Base-by-base conservation (phyloP, 1,140 invertebrate genomes). In the Drosophila lini region DNA sequence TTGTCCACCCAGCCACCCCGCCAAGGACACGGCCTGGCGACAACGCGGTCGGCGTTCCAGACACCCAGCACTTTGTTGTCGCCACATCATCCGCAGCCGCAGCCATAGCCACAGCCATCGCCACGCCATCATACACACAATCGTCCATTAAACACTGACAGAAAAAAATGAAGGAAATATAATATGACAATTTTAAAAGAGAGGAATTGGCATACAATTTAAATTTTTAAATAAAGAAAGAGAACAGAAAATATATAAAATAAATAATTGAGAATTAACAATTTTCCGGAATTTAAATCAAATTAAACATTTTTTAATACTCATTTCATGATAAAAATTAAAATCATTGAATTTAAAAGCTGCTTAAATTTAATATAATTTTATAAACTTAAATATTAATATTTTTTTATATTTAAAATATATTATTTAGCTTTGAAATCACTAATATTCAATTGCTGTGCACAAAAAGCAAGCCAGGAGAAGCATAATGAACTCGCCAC, bases 41-140 rank as follows among this genome's bases (percentile, higher is more conserved):
- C 69, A 71, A 71, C 69, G 67, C 69, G 69, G 69, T 71, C 71
- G 56, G 69, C 69, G 71, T 74, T 47, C 71, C 73, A 75, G 71
- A 75, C 71, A 55, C 16, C 16, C 16, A 52, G 71, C 71, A 75
- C 52, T 45, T 48, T 74, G 57, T 74, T 62, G 69, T 61, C 57
- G 69, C 58, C 70, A 74, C 57, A 60, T 48, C 40, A 40, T 50
- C 36, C 45, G 28, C 34, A 40, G 25, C 28, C 48, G 25, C 36
- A 41, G 19, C 8, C 48, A 34, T n/a, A 9, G 5, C 38, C 61
- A 28, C 25, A 41, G 22, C 42, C 52, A 34, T 41, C 53, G 22
- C n/a, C 38, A 25, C 44, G 44, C 44, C 45, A 47, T 47, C 45
- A 47, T 15, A 25, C 45, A 47, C 45, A 25, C 45, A 13, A n/a